A percentile compares a stretch with the other conserved stretches of the same genome.
Conservation (phyloP, 2,888 invertebrate species). For the Ochropleura leucogaster region DNA sequence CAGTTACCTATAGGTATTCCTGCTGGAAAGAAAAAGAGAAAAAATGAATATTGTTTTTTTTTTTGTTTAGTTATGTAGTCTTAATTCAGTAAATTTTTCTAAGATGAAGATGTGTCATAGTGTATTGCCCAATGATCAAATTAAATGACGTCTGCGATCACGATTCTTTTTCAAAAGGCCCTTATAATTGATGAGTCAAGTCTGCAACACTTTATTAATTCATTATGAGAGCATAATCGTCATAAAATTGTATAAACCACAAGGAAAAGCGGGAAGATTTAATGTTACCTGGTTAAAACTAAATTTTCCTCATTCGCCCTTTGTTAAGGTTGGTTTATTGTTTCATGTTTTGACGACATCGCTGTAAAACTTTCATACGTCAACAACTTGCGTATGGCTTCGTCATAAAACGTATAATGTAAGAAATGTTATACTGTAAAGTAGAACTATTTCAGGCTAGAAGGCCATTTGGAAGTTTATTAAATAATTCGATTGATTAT, state of each 20-base stretch:
- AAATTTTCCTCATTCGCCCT: conserved; percentile 26
- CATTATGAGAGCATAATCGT: background rate
- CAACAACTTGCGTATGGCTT: background rate
- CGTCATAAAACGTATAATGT: background rate
- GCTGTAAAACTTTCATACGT: background rate
- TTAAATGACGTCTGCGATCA: conserved; percentile 1
- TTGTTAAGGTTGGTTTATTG: background rate
- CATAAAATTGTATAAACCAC: conserved; percentile 38
- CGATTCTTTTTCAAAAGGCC: background rate
- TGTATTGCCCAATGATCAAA: background rate
- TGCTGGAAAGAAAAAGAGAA: too few species aligned
- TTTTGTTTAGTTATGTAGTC: too few species aligned
- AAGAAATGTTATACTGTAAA: background rate
- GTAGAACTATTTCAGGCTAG: too few species aligned
- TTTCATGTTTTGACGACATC: conserved; percentile 17
- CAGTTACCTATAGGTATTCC: too few species aligned
- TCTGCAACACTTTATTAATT: background rate
- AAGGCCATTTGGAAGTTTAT: too few species aligned
- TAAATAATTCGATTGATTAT: too few species aligned
- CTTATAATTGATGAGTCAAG: conserved; percentile 1
- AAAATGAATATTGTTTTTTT: too few species aligned
- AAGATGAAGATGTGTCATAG: background rate
- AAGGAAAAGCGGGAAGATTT: conserved; percentile 16
- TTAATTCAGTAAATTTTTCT: too few species aligned
- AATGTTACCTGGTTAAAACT: background rate